These are phyloP conservation scores for Pangasius mekongensis DNA, from an alignment of 2,797 vertebrate genomes.

Conservation along the genomic window DNA sequence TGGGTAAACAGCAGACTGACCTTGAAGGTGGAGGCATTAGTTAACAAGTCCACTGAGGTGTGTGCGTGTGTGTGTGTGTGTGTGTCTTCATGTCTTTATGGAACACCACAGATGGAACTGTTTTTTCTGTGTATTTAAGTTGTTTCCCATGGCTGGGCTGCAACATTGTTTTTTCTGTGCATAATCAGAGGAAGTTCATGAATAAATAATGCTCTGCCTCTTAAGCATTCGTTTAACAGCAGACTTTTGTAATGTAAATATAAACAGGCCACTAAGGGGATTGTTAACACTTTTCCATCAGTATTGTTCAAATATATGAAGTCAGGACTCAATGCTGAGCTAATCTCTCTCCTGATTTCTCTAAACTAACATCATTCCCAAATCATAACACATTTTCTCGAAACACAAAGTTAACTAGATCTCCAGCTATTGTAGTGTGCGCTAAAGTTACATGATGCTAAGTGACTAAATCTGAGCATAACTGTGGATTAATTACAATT, in stretches of 20 bases:
- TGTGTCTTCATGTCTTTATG: not conserved
- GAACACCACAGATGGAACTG: not conserved
- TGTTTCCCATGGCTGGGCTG: not conserved
- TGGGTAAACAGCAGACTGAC: constrained; percentile 13
- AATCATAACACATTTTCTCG: not conserved
- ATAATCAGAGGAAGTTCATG: not conserved
- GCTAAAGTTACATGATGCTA: not conserved
- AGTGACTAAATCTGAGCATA: not conserved
- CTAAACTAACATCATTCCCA: not conserved
- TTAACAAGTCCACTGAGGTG: constrained; percentile 10
- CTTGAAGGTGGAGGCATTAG: constrained; percentile 14
- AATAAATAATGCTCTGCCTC: not conserved
- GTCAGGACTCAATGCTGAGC: not conserved
- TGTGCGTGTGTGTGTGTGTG: not conserved
- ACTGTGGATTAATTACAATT: not conserved
- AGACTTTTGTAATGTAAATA: not conserved
- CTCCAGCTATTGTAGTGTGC: not conserved
- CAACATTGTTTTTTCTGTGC: not conserved
- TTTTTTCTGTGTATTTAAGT: not conserved
- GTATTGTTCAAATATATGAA: not conserved
- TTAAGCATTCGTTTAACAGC: not conserved
- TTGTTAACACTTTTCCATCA: not conserved
- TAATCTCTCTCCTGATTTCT: not conserved
- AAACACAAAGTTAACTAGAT: constrained; percentile 2
- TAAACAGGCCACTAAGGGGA: not conserved